A percentile compares a stretch with the other conserved stretches of the same genome.
phyloP scores from a whole-genome alignment of 2,113 vertebrate genomes.

The Caranx ignobilis region DNA sequence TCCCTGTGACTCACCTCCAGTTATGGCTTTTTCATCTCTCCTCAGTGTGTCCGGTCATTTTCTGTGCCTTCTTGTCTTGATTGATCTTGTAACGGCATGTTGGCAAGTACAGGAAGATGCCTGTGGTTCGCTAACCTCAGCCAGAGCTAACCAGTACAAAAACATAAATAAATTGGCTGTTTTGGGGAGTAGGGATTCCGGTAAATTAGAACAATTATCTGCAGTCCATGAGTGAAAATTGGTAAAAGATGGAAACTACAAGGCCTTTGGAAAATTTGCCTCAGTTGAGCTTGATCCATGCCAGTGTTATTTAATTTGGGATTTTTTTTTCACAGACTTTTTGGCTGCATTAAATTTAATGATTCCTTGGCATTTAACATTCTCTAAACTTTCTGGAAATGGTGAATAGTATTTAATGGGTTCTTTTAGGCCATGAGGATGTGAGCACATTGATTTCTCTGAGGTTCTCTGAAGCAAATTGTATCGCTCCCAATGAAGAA shows the following conservation, averaged over 20 bases:
- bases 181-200: slow-evolving; percentile 46
- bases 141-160: slow-evolving; percentile 62
- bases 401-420: slow-evolving; percentile 25
- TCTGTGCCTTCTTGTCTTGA: slow-evolving; percentile 39
- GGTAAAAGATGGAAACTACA: slow-evolving; percentile 70
- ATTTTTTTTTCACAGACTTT: slow-evolving; percentile 26
- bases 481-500: slow-evolving; percentile 36
- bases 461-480: slow-evolving; percentile 6
- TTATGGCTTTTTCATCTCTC: slow-evolving; percentile 54
- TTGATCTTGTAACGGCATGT: slow-evolving; percentile 62
- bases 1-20: slow-evolving; percentile 70
- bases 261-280: slow-evolving; percentile 56
- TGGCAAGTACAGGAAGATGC: slow-evolving; percentile 63
- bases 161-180: slow-evolving; percentile 55
- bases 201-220: slow-evolving; percentile 62
- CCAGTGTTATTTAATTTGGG: slow-evolving; percentile 43
- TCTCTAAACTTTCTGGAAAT: slow-evolving; percentile 39
- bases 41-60: slow-evolving; percentile 56
- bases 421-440: slow-evolving; percentile 35
- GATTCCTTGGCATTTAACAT: slow-evolving; percentile 38
- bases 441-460: slow-evolving; percentile 15
- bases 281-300: slow-evolving; percentile 28
- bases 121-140: slow-evolving; percentile 63
- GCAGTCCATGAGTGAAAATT: slow-evolving; percentile 63
- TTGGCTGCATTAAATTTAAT: slow-evolving; percentile 48